A percentile compares a stretch with the other conserved stretches of the same genome.
phyloP scores from a whole-genome alignment of 2,113 vertebrate species.

The Ictalurus furcatus region DNA sequence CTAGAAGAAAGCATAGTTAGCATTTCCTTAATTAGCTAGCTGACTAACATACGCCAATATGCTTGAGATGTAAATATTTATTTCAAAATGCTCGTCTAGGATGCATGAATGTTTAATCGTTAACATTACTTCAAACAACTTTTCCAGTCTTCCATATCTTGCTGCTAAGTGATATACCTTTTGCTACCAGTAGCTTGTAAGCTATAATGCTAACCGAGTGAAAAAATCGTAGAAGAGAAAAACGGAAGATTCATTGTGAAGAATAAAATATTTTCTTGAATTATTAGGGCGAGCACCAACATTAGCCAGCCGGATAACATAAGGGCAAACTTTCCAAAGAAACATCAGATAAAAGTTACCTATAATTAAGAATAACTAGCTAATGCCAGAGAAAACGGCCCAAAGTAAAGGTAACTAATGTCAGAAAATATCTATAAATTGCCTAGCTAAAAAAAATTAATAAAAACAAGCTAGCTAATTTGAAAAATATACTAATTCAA shows the following conservation, averaged over 20 bases:
- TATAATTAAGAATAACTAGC: neutral
- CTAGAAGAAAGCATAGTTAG: neutral
- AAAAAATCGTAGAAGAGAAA: neutral
- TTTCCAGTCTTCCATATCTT: constrained; percentile 15
- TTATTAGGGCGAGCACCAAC: no score
- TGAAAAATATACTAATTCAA: neutral
- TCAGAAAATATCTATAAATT: neutral
- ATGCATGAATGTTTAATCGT: constrained; percentile 23
- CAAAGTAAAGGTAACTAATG: neutral
- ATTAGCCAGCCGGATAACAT: neutral
- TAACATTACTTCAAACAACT: neutral
- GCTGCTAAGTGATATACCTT: constrained; percentile 10
- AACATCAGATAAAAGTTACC: neutral
- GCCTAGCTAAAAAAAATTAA: no score
- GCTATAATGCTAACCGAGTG: neutral
- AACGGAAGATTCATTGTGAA: neutral
- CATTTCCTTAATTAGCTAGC: constrained; percentile 11
- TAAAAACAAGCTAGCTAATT: neutral
- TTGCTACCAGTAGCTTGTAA: constrained; percentile 2
- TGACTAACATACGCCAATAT: neutral
- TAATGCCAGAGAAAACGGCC: neutral
- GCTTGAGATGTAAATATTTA: constrained; percentile 22
- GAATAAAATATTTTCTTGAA: neutral
- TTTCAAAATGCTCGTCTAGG: constrained; percentile 8
- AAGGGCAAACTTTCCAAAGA: neutral